Percentiles rank a stretch among this genome's conserved stretches.
Conservation (phyloP, 2,797 vertebrate species). For the Morelia viridis region DNA sequence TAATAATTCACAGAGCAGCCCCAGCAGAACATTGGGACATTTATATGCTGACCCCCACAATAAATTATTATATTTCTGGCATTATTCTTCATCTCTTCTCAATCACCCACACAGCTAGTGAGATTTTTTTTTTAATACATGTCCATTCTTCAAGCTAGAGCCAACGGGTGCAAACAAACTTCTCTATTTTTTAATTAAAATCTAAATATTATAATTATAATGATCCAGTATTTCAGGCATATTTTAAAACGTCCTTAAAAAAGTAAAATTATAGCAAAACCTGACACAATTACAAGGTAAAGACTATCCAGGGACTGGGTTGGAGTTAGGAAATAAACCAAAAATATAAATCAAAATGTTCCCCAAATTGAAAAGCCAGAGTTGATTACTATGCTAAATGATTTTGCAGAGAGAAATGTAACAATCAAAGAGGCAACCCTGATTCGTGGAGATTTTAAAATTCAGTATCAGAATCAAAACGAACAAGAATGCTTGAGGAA, state of each 20-base stretch:
- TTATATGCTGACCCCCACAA: background rate
- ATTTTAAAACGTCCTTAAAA: background rate
- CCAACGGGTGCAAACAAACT: constrained; percentile 38
- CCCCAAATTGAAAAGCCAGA: background rate
- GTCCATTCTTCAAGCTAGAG: constrained; percentile 33
- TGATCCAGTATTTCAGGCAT: background rate
- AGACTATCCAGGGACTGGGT: background rate
- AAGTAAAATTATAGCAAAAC: background rate
- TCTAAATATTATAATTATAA: background rate
- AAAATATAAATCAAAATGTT: background rate
- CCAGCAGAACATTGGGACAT: constrained; percentile 61
- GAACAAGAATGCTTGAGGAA: background rate
- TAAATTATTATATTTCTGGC: constrained; percentile 63
- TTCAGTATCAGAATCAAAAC: background rate
- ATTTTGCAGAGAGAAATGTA: background rate
- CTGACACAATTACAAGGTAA: background rate
- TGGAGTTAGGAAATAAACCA: background rate
- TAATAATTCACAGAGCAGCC: background rate
- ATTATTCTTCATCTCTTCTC: constrained; percentile 51
- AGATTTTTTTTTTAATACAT: constrained; percentile 62
- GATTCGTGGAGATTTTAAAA: background rate
- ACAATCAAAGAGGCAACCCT: background rate
- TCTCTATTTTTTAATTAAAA: constrained; percentile 43
- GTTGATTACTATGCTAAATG: background rate
- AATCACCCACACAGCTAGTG: constrained; percentile 65